These are phyloP conservation scores for Muschampia plurimacula DNA, from an alignment of 2,888 invertebrate species.

Conservation along the genomic window DNA sequence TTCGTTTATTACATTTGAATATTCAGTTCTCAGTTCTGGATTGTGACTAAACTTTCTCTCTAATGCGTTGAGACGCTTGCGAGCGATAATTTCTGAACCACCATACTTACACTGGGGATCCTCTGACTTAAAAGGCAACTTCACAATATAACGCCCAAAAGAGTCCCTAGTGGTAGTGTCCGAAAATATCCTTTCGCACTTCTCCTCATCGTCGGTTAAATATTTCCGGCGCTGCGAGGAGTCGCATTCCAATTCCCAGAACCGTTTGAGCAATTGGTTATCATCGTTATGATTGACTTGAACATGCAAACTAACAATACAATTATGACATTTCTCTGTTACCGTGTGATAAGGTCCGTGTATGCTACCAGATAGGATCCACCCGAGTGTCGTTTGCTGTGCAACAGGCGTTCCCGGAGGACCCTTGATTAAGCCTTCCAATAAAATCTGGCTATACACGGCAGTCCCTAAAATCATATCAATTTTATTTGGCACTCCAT, in stretches of 20 bases:
- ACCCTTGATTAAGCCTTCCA: too few species aligned
- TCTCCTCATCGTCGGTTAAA: neutral
- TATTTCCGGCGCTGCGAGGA: conserved; percentile 1
- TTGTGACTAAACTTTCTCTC: neutral
- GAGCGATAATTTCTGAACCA: neutral
- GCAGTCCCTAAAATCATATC: too few species aligned
- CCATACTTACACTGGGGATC: neutral
- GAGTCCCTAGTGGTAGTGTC: neutral
- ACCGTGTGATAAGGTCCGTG: too few species aligned
- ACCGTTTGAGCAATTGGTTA: conserved; percentile 2
- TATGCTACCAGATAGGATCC: too few species aligned
- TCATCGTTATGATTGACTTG: conserved; percentile 2
- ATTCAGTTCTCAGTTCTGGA: neutral
- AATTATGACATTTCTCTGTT: neutral
- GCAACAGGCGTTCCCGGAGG: too few species aligned
- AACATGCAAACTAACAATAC: conserved; percentile 1
- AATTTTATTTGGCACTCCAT: too few species aligned
- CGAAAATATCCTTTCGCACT: neutral
- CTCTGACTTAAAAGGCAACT: neutral
- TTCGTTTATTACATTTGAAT: too few species aligned
- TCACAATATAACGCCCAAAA: neutral
- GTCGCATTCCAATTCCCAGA: conserved; percentile 4
- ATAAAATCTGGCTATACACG: too few species aligned
- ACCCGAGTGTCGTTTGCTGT: too few species aligned
- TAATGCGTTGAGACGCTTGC: neutral